phyloP scores from a whole-genome alignment of 2,797 vertebrate genomes.

The Acanthopagrus latus region DNA sequence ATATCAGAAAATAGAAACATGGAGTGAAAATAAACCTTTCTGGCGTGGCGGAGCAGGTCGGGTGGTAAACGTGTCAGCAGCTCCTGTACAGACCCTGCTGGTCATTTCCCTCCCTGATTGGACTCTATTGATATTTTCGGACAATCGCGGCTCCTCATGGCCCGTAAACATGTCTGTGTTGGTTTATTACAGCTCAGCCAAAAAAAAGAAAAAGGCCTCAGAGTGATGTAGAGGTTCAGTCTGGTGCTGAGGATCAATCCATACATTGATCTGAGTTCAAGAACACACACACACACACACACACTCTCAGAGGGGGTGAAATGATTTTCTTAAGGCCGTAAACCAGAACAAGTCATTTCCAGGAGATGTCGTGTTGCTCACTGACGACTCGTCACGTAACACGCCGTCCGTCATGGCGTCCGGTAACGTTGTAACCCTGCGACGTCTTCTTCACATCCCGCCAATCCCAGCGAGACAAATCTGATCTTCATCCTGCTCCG shows the following conservation, averaged over 20 bases:
- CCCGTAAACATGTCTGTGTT: conserved; percentile 48
- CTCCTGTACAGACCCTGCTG: conserved; percentile 1
- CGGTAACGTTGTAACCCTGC: not conserved
- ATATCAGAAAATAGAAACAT: too few relatives aligned
- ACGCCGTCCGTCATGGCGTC: not conserved
- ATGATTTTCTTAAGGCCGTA: conserved; percentile 10
- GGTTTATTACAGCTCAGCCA: conserved; percentile 27
- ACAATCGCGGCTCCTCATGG: not conserved
- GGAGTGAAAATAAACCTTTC: not conserved
- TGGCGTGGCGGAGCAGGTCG: not conserved
- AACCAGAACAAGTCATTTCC: conserved; percentile 13
- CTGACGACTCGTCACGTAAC: not conserved
- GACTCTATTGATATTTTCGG: conserved; percentile 39
- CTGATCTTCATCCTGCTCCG: not conserved
- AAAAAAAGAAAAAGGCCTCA: not conserved
- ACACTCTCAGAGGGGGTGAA: not conserved
- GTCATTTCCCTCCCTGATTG: conserved; percentile 34
- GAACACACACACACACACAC: conserved; percentile 1
- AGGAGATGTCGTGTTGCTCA: not conserved
- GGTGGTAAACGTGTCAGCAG: not conserved
- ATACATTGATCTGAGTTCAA: conserved; percentile 47
- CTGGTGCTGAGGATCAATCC: conserved; percentile 36
- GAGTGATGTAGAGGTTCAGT: conserved; percentile 20
- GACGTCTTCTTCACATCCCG: not conserved
- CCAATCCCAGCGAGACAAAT: not conserved